Evolutionary conservation across 2,797 vertebrate genomes (phyloP), one percentile per base, ranked within the genome.

Genomic region (Rhinichthys osculus): DNA sequence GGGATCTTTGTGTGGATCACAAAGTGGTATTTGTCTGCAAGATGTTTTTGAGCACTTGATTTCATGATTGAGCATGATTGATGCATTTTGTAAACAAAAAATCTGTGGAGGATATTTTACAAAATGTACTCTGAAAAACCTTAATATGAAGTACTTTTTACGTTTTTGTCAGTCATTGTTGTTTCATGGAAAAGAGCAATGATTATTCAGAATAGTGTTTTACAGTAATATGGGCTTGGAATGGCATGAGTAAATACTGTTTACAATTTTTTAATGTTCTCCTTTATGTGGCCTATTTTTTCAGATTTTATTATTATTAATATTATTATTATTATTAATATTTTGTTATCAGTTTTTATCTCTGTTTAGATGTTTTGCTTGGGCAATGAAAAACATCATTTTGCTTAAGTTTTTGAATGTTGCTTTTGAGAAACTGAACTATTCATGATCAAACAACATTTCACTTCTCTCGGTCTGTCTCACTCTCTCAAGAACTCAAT

Each of bases 361-460:
- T 44, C 11, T 44, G 23, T 4, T 62, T 27, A 27, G 10, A 5
- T n/a, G 27, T 66, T 33, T 35, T 35, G 27, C 47, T 35, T 33
- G 5, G 8, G 7, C 42, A 38, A 42, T 42, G 9, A 62, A 70
- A n/a, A 70, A 35, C 35, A 16, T n/a, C 2, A 30, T 27, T 8
- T 27, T 57, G 7, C 76, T 27, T 42, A 9, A 4, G n/a, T 42
- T 42, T 74, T 59, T 78, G 6, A 40, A 27, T 78, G 57, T 42
- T 78, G 76, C 16, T 44, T 78, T 64, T 64, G 52, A 78, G n/a
- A 14, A 3, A 42, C 76, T 70, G 27, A 77, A 62, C 35, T 62
- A 79, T 72, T 74, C 19, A 79, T 62, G 69, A 59, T 59, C 35
- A 82, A 72, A 44, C 50, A 27, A n/a, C 54, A 17, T 73, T 50